Evolutionary conservation across 2,888 invertebrate genomes (phyloP), one percentile per base, ranked within the genome.

Genomic region (Xestia ashworthii): DNA sequence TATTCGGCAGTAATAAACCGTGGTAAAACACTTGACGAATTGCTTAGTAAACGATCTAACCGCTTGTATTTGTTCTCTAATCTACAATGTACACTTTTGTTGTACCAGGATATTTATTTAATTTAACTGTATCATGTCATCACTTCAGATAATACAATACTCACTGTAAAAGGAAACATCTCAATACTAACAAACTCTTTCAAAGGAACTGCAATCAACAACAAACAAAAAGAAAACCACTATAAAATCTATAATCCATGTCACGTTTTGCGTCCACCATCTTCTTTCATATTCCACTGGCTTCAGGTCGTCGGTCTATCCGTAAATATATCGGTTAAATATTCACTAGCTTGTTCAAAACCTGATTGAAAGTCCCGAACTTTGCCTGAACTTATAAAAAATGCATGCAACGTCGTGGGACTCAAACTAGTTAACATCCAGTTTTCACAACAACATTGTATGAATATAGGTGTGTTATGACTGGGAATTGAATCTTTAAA

Each of bases 331-430:
- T 60, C 25, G 66, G 53, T 83, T 69, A 86, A 87, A 88, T 79
- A 85, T 86, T 87, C 78, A 83, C 71, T 16, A 87, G 74, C 79
- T 84, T 74, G 78, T 79, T 88, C 77, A 76, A 65, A 83, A 87
- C 64, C 79, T 88, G 81, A 87, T 87, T 81, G 85, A 78, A 88
- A 87, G 82, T 80, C 78, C 76, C 82, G 70, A 87, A 87, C 87
- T 84, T 84, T 70, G 77, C 65, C 76, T 50, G 68, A 79, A 76
- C 69, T 82, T 64, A 87, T 88, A 75, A 88, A 87, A 87, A 85
- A 88, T 87, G 89, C 87, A 87, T 72, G 74, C 73, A 68, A 69
- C 76, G 87, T 55, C 82, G 71, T 84, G 58, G 73, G 62, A 64
- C 64, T 41, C 66, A 71, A 83, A 86, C 88, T 88, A 86, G 87